Base-by-base conservation (phyloP, 2,113 vertebrate species). In the Microcebus murinus region DNA sequence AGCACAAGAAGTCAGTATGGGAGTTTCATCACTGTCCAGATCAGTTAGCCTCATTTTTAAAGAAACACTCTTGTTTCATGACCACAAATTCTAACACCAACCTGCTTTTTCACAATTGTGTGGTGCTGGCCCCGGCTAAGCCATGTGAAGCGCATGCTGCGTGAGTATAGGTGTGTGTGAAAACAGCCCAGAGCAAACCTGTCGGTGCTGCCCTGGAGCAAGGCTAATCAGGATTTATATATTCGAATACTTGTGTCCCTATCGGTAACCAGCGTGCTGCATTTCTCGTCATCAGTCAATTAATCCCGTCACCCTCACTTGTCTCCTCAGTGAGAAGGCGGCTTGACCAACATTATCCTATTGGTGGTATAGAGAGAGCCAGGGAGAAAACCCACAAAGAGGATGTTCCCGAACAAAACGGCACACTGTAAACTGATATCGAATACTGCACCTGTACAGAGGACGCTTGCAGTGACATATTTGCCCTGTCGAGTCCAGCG, bases 361-460 rank as follows among this genome's bases (percentile, higher is more conserved):
- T 55, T 88, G 48, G 34, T 31, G 42, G 23, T 20, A 34, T 4
- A 87, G 8, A 91, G 15, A 87, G 83, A 17, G 12, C 17, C 39
- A 88, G 65, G 15, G n/a, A 34, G 39, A 39, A 11, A 4, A 70
- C 61, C 61, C 25, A 15, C 4, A 21, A 68, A 48, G 8, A 45
- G 23, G 15, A 1, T 34, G 3, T n/a, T 67, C 57, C 17, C 0
- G 15, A 34, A 15, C 25, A 52, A 21, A 91, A 17, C 3, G 7
- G 36, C 2, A 3, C 31, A 0, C 55, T 31, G 20, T 11, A 11
- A 68, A 71, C 34, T 23, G n/a, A 13, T 3, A 1, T 36, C 8
- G 12, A 42, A 27, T 1, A 0, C 23, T 1, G 45, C 23, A 52
- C 42, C 7, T 11, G 3, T 13, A 0, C 4, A n/a, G 34, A 31